These are phyloP conservation scores for Schizopygopsis pylzovi DNA, from an alignment of 2,797 vertebrate species.

Conservation along the genomic window DNA sequence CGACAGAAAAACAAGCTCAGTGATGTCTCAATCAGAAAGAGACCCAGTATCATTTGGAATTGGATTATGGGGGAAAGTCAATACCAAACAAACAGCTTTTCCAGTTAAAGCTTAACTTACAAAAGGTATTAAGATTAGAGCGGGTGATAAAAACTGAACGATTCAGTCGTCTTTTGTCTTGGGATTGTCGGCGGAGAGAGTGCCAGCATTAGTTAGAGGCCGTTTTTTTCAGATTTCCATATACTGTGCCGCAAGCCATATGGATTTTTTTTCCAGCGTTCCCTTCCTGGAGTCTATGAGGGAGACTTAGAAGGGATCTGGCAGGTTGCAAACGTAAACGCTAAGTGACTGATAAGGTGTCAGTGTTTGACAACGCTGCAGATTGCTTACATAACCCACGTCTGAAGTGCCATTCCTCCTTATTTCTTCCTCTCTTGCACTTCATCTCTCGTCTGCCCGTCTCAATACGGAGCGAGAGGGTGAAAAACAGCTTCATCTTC, in stretches of 20 bases:
- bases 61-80: constrained; percentile 69
- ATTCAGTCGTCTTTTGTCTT: constrained; percentile 69
- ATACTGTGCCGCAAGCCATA: constrained; percentile 43
- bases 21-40: constrained; percentile 64
- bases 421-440: constrained; percentile 40
- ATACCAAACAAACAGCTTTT: constrained; percentile 73
- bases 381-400: constrained; percentile 57
- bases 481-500: constrained; percentile 37
- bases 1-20: constrained; percentile 48
- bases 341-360: constrained; percentile 55
- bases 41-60: constrained; percentile 68
- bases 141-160: constrained; percentile 69
- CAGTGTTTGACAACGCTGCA: constrained; percentile 55
- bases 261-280: constrained; percentile 52
- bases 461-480: constrained; percentile 22
- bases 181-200: constrained; percentile 39
- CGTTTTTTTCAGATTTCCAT: constrained; percentile 52
- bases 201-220: constrained; percentile 43
- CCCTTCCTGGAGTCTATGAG: not conserved
- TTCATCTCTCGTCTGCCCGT: constrained; percentile 19
- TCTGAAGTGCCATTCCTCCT: constrained; percentile 56
- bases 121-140: constrained; percentile 76
- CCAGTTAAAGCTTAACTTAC: constrained; percentile 74
- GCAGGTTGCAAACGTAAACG: constrained; percentile 40
- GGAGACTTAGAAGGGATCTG: constrained; percentile 22